Base-by-base conservation (phyloP, 1,140 invertebrate genomes). In the Himalopsyche phryganea region DNA sequence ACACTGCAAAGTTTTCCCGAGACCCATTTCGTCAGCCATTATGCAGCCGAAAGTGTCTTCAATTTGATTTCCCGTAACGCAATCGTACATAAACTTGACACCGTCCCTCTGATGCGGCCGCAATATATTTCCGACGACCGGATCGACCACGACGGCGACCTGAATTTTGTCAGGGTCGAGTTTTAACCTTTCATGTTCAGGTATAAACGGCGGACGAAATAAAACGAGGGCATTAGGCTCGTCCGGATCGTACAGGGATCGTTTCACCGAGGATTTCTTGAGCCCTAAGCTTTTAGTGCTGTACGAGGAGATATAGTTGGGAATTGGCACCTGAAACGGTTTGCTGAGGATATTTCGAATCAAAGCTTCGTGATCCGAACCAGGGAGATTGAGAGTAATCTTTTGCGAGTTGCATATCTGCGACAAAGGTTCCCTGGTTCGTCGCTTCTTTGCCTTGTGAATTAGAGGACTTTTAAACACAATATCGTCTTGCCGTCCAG, bases 21-120 rank as follows among this genome's bases (percentile, higher is more conserved):
- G 62, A 63, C 91, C 94, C 96, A 98, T 98, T 84, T 98, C 96
- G 79, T 98, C 96, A 20, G 96, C 96, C 96, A 98, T 98, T 35
- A 98, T 98, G 68, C 96, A 98, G 1, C 96, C 96, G 80, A 85
- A 91, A 58, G 88, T 90, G 65, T 85, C 80, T 59, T 91, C 88
- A 60, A 98, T 97, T 68, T 92, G 85, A 47, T 56, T 81, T 78
- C 97, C 98, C 28, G 92, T 98, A 1, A 98, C 95, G 82, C 97
- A 99, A 71, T 99, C 95, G 72, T 98, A 99, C 95, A 99, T 98
- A 73, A 99, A 99, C 70, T 96, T 96, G 0, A 99, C 97, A 20
- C 98, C 98, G 72, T 99, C 97, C 55, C 97, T 83, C 77, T 99
- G 98, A 88, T 99, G 98, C 13, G 98, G 98, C 50, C 96, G 79